Conservation (phyloP, 2,888 invertebrate genomes). For the Exocentrus adspersus region DNA sequence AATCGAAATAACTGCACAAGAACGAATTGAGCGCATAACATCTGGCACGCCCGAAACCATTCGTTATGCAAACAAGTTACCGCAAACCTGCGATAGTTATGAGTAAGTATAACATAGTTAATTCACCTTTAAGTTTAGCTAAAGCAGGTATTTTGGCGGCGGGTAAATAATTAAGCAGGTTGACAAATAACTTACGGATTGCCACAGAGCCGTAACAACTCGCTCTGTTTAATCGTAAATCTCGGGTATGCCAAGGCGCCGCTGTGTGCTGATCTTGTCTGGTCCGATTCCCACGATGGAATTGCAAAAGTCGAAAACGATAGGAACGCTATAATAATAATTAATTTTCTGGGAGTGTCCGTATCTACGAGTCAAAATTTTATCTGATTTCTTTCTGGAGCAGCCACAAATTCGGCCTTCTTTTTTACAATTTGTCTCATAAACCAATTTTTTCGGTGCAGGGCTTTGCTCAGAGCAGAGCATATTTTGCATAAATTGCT, state of each 20-base stretch:
- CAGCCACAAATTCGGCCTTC: no score
- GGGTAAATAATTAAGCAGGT: constrained; percentile 5
- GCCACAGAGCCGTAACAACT: constrained; percentile 13
- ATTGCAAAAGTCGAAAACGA: constrained; percentile 30
- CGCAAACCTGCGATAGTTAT: constrained; percentile 1
- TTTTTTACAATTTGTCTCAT: no score
- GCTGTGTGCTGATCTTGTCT: constrained; percentile 38
- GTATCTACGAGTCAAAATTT: no score
- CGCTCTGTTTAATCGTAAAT: constrained; percentile 20
- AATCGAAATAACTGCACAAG: neutral
- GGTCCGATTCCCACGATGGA: constrained; percentile 38
- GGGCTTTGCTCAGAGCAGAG: neutral
- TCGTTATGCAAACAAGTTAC: neutral
- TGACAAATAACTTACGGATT: constrained; percentile 15
- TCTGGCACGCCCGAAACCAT: neutral
- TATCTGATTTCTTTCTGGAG: no score
- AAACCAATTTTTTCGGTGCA: neutral
- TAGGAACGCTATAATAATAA: no score
- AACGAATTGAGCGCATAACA: neutral
- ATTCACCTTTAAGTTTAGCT: constrained; percentile 5
- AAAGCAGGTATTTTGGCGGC: neutral
- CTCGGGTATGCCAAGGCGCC: constrained; percentile 25
- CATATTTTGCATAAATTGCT: no score
- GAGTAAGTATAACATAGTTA: constrained; percentile 7
- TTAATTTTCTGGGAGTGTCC: no score